A percentile compares a stretch with the other conserved stretches of the same genome.
These are phyloP conservation scores for Lethrus apterus DNA, from an alignment of 1,140 invertebrate genomes.

Conservation along the genomic window DNA sequence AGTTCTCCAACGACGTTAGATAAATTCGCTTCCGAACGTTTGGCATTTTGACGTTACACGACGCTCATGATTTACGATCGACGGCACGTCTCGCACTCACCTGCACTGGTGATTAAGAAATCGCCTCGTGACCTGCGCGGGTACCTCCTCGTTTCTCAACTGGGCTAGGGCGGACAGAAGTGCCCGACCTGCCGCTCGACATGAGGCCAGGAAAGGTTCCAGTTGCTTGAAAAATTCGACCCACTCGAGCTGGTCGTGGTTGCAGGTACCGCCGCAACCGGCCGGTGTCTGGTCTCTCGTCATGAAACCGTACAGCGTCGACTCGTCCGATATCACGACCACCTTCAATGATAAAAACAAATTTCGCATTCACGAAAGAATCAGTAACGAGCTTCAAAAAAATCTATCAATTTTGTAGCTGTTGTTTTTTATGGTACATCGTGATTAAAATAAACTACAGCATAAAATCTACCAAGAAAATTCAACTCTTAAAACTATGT, in stretches of 20 bases:
- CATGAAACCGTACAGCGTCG: slow-evolving; percentile 37
- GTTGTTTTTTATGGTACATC: too few relatives aligned
- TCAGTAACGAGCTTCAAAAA: too few relatives aligned
- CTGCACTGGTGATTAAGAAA: slow-evolving; percentile 49
- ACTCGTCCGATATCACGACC: slow-evolving; percentile 32
- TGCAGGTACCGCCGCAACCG: slow-evolving; percentile 43
- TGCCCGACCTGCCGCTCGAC: slow-evolving; percentile 43
- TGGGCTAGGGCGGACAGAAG: slow-evolving; percentile 47
- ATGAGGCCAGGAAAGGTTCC: slow-evolving; percentile 46
- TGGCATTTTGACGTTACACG: too few relatives aligned
- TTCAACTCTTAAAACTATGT: too few relatives aligned
- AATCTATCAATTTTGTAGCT: too few relatives aligned
- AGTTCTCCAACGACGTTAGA: too few relatives aligned
- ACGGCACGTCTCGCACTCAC: too few relatives aligned
- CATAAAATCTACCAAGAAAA: too few relatives aligned
- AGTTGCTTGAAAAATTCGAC: slow-evolving; percentile 55
- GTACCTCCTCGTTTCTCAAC: slow-evolving; percentile 44
- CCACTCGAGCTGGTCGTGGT: slow-evolving; percentile 54
- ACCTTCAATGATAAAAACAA: slow-evolving; percentile 28
- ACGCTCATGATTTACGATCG: too few relatives aligned
- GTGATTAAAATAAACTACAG: too few relatives aligned
- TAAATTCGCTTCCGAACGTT: too few relatives aligned
- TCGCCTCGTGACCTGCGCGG: slow-evolving; percentile 41
- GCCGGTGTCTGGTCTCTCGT: slow-evolving; percentile 44
- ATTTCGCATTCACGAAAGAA: too few relatives aligned